These are phyloP conservation scores for Eudyptes chrysolophus DNA, from an alignment of 2,113 vertebrate genomes.

Conservation along the genomic window DNA sequence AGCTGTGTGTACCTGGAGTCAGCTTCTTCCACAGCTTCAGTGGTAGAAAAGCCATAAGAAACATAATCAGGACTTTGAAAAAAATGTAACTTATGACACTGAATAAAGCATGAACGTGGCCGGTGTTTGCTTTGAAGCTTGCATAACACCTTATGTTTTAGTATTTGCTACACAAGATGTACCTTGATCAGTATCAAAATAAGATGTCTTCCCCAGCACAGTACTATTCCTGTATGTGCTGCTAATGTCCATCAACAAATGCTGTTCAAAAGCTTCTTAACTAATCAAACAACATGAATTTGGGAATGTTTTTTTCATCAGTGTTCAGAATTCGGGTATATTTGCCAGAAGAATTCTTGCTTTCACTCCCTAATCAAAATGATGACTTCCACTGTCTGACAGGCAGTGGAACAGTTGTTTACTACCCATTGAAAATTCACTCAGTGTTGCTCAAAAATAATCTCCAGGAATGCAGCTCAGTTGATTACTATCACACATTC, in stretches of 20 bases:
- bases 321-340: not conserved
- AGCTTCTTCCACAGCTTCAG: not conserved
- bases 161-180: not conserved
- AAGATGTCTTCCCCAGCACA: fast-evolving
- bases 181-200: not conserved
- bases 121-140: not conserved
- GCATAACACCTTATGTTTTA: not conserved
- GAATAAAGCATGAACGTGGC: not conserved
- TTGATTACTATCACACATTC: not conserved
- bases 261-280: not conserved
- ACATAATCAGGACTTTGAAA: not conserved
- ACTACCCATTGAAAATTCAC: not conserved
- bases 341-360: not conserved
- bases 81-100: not conserved
- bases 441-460: not conserved
- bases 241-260: not conserved
- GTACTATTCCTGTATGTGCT: not conserved
- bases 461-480: not conserved
- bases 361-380: not conserved
- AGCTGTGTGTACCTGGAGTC: not conserved
- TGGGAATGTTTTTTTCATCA: not conserved
- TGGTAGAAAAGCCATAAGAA: not conserved
- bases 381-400: not conserved
- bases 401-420: not conserved
- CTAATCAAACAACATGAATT: not conserved